Evolutionary conservation across 2,888 invertebrate species (phyloP).

Genomic region (Drosophila sordidapex): DNA sequence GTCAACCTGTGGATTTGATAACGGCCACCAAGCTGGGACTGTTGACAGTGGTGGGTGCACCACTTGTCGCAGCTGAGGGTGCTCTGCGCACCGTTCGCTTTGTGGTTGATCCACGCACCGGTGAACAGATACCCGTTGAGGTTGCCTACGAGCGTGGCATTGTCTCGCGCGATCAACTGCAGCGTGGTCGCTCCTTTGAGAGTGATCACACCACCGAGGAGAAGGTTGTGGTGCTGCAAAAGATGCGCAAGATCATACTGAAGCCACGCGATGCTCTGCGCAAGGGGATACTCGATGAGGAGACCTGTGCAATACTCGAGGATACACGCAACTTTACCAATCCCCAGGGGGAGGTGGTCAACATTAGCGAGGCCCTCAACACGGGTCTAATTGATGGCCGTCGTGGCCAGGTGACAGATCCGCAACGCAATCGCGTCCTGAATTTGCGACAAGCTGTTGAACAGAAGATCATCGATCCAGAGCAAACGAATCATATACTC

Average conservation of each 20-base stretch:
- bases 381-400: conserved; percentile 89
- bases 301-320: conserved; percentile 90
- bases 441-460: conserved; percentile 93
- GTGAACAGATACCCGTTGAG: conserved; percentile 91
- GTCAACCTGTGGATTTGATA: conserved; percentile 88
- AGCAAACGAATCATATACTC: conserved; percentile 90
- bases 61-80: conserved; percentile 89
- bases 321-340: conserved; percentile 87
- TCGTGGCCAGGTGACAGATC: conserved; percentile 92
- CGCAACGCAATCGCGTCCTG: conserved; percentile 91
- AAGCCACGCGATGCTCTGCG: conserved; percentile 91
- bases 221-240: conserved; percentile 90
- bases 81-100: conserved; percentile 89
- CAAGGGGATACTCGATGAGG: conserved; percentile 91
- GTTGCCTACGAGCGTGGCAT: conserved; percentile 93
- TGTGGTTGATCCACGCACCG: conserved; percentile 92
- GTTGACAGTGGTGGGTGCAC: conserved; percentile 91
- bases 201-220: conserved; percentile 87
- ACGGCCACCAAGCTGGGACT: conserved; percentile 92
- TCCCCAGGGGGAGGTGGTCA: conserved; percentile 87
- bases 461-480: conserved; percentile 92
- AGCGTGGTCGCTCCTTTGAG: conserved; percentile 77
- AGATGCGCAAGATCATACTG: conserved; percentile 91
- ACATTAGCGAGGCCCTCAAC: conserved; percentile 91
- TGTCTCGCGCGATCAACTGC: conserved; percentile 84